Conservation (phyloP, 2,888 invertebrate genomes). For the Patella ulyssiponensis region DNA sequence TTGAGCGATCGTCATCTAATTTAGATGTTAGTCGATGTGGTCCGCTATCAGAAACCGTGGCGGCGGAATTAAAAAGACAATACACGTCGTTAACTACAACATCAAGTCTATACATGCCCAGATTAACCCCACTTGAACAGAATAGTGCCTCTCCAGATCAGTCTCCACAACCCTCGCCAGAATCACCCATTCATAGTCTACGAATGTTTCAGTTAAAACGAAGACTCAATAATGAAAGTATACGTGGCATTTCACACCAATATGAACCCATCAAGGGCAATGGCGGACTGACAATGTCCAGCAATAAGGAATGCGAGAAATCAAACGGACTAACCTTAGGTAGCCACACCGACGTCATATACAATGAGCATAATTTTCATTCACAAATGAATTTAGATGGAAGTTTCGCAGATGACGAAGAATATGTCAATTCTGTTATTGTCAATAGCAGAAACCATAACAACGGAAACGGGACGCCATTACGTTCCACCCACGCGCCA, state of each 20-base stretch:
- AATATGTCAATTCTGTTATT: constrained; percentile 33
- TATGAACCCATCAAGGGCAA: not conserved
- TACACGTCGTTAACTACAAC: constrained; percentile 10
- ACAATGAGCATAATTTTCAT: constrained; percentile 12
- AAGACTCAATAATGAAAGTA: constrained; percentile 12
- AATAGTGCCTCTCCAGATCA: constrained; percentile 17
- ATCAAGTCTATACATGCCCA: not conserved
- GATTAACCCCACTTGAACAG: not conserved
- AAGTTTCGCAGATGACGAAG: constrained; percentile 34
- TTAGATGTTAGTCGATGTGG: constrained; percentile 13
- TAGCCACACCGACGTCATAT: not conserved
- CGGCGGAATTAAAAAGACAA: constrained; percentile 2
- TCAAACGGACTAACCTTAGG: not conserved
- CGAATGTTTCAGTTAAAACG: constrained; percentile 28
- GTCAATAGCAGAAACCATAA: constrained; percentile 27
- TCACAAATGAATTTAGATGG: constrained; percentile 17
- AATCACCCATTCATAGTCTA: constrained; percentile 30
- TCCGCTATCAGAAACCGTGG: constrained; percentile 9
- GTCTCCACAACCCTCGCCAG: constrained; percentile 16
- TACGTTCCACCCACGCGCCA: not conserved
- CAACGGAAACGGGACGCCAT: not conserved
- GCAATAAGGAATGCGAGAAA: not conserved
- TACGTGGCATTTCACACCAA: not conserved
- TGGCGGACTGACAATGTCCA: not conserved
- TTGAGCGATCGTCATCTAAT: constrained; percentile 18